Evolutionary conservation across 2,797 vertebrate species (phyloP).

Genomic region (Onychomys arenicola): DNA sequence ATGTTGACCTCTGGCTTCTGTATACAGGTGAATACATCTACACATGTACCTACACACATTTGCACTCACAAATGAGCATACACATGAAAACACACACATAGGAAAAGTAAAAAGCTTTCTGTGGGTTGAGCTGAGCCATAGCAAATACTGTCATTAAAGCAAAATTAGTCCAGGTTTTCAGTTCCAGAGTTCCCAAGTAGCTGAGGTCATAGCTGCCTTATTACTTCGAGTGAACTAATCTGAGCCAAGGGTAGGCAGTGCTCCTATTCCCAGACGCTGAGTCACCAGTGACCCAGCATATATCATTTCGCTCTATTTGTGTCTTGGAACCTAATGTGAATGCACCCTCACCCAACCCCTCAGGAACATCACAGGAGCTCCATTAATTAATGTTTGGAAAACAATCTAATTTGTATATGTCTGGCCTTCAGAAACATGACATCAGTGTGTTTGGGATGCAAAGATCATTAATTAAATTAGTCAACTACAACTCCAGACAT

Average conservation of each 20-base stretch:
- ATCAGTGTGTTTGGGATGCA: constrained; percentile 32
- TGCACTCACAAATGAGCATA: background rate
- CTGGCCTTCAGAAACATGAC: constrained; percentile 46
- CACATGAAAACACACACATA: background rate
- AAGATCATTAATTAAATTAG: constrained; percentile 57
- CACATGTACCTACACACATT: background rate
- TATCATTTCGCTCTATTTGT: constrained; percentile 71
- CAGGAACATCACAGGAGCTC: constrained; percentile 51
- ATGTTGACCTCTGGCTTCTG: background rate
- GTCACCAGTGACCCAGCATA: constrained; percentile 74
- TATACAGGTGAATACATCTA: background rate
- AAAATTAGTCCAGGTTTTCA: constrained; percentile 44
- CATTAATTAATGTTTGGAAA: constrained; percentile 74
- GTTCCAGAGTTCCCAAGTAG: constrained; percentile 58
- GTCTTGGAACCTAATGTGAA: constrained; percentile 54
- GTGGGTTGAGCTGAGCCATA: background rate
- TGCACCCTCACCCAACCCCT: background rate
- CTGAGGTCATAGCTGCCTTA: constrained; percentile 63
- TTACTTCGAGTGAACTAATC: constrained; percentile 71
- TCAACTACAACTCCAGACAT: background rate
- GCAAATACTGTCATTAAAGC: constrained; percentile 30
- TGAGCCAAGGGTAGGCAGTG: constrained; percentile 67
- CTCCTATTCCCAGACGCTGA: constrained; percentile 75
- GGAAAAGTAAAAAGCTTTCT: background rate
- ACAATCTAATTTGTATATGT: constrained; percentile 51